phyloP scores from a whole-genome alignment of 2,888 invertebrate genomes.

The Calephelis perditalis region DNA sequence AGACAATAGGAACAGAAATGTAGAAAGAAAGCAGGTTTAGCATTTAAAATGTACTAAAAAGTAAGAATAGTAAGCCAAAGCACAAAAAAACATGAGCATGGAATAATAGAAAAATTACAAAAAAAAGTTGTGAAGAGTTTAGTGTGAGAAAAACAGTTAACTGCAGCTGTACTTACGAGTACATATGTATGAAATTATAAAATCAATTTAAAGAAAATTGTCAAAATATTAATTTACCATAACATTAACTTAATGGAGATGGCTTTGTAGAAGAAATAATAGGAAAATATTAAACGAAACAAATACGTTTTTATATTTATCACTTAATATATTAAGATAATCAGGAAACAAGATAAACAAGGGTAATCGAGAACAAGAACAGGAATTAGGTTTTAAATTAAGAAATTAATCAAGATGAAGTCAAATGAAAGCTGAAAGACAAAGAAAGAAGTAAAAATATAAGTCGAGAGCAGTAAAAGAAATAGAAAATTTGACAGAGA shows the following conservation, averaged over 20 bases:
- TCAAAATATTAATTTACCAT: too few relatives aligned
- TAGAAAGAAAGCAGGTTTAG: too few relatives aligned
- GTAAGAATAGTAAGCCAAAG: too few relatives aligned
- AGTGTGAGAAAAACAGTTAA: background rate
- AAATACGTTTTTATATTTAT: too few relatives aligned
- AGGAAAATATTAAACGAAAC: too few relatives aligned
- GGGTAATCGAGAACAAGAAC: conserved; percentile 4
- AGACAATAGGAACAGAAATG: too few relatives aligned
- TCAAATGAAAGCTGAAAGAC: background rate
- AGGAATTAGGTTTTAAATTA: conserved; percentile 5
- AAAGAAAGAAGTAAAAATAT: conserved; percentile 3
- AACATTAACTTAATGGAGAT: too few relatives aligned
- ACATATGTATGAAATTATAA: background rate
- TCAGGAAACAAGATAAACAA: background rate
- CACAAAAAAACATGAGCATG: too few relatives aligned
- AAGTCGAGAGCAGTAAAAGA: conserved; percentile 7
- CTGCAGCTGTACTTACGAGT: background rate
- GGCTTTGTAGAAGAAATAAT: too few relatives aligned
- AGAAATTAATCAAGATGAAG: background rate
- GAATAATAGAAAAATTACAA: too few relatives aligned
- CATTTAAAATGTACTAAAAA: too few relatives aligned
- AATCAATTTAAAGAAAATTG: too few relatives aligned
- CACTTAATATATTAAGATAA: background rate
- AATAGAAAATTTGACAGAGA: conserved; percentile 17
- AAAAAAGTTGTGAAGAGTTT: background rate